Conservation (phyloP, 2,888 invertebrate genomes). For the Dicycla oo region DNA sequence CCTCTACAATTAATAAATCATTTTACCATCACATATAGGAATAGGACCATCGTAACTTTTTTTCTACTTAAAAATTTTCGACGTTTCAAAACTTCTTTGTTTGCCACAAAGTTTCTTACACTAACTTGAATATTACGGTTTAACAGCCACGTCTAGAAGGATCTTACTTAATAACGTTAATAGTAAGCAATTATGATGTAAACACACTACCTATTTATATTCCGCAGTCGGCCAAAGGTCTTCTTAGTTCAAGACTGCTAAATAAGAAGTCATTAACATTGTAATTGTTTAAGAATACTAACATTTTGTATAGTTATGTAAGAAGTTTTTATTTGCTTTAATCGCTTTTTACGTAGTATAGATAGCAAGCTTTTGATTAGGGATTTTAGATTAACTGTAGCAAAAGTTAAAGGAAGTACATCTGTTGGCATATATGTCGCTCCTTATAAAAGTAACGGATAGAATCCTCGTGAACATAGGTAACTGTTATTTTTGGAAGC, state of each 20-base stretch:
- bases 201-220: slow-evolving; percentile 40
- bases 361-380: no score
- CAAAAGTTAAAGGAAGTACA: no score
- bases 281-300: slow-evolving; percentile 22
- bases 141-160: slow-evolving; percentile 8
- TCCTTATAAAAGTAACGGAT: no score
- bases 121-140: background rate
- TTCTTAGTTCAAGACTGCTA: slow-evolving; percentile 47
- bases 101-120: background rate
- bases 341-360: no score
- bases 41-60: background rate
- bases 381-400: no score
- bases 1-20: background rate
- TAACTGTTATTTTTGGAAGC: no score
- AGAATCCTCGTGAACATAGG: no score
- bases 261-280: slow-evolving; percentile 44
- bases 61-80: background rate
- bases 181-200: slow-evolving; percentile 51
- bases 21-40: background rate
- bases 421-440: no score
- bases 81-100: no score
- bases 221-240: slow-evolving; percentile 53
- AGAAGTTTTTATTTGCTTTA: no score
- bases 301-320: background rate
- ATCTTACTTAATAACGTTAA: slow-evolving; percentile 26